Percentiles rank a stretch among this genome's conserved stretches.
phyloP scores from a whole-genome alignment of 2,888 invertebrate species.

The Hybos culiciformis region DNA sequence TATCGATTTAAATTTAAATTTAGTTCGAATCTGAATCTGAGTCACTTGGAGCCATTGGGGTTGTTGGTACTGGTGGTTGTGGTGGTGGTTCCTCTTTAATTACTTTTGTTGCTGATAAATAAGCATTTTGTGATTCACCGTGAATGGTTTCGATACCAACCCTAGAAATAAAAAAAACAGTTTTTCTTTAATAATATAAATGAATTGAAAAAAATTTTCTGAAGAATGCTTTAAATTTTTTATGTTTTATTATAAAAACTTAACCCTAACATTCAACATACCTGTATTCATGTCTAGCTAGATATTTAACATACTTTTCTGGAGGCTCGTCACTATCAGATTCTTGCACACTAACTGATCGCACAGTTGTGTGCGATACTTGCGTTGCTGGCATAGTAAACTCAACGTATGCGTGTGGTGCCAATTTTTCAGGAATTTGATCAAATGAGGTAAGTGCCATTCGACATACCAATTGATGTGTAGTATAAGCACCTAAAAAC shows the following conservation, averaged over 20 bases:
- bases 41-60: constrained; percentile 38
- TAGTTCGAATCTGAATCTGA: constrained; percentile 44
- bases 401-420: constrained; percentile 80
- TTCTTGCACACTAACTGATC: constrained; percentile 81
- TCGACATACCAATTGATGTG: constrained; percentile 86
- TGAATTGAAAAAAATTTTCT: too few relatives aligned
- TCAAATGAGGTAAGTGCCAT: constrained; percentile 95
- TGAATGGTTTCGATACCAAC: constrained; percentile 84
- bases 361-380: constrained; percentile 85
- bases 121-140: constrained; percentile 54
- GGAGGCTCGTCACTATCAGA: constrained; percentile 81
- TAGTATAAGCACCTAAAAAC: constrained; percentile 86
- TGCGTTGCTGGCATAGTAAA: constrained; percentile 98
- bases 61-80: constrained; percentile 33
- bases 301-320: constrained; percentile 94
- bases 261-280: too few relatives aligned
- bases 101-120: constrained; percentile 47
- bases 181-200: background rate
- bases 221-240: too few relatives aligned
- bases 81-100: constrained; percentile 29
- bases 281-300: constrained; percentile 91
- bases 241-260: too few relatives aligned
- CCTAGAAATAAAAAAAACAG: constrained; percentile 33
- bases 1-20: constrained; percentile 11
- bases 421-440: constrained; percentile 86